Percentiles rank a stretch among this genome's conserved stretches.
These are phyloP conservation scores for Halictus quadricinctus DNA, from an alignment of 2,888 invertebrate genomes.

Conservation along the genomic window DNA sequence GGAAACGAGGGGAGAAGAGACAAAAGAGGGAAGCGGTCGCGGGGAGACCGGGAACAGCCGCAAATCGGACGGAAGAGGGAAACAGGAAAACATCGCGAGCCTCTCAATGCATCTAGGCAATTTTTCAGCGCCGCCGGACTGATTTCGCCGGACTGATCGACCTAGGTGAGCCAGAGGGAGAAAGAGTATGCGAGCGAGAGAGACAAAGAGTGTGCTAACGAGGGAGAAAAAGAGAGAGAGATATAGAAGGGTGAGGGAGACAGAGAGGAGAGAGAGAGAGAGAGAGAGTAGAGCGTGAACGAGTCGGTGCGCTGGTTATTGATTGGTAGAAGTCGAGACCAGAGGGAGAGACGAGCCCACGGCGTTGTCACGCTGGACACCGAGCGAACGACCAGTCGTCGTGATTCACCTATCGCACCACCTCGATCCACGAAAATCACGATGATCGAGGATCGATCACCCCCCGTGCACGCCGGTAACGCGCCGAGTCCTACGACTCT, in stretches of 20 bases:
- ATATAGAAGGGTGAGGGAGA: constrained; percentile 16
- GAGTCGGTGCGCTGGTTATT: constrained; percentile 75
- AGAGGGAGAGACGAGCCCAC: constrained; percentile 67
- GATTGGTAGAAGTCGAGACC: constrained; percentile 72
- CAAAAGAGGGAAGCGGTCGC: not conserved
- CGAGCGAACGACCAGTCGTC: constrained; percentile 29
- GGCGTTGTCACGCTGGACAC: constrained; percentile 64
- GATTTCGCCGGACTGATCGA: not conserved
- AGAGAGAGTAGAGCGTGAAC: constrained; percentile 54
- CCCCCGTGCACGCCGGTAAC: not conserved
- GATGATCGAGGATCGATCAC: constrained; percentile 7
- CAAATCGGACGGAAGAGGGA: constrained; percentile 41
- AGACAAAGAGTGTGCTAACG: constrained; percentile 5
- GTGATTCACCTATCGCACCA: not conserved
- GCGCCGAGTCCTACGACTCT: not conserved
- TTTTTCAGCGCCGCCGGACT: constrained; percentile 8
- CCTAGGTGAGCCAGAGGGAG: constrained; percentile 19
- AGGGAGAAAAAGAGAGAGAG: not conserved
- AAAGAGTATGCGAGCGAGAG: not conserved
- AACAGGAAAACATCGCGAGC: constrained; percentile 24
- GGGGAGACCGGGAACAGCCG: not conserved
- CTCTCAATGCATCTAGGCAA: constrained; percentile 22
- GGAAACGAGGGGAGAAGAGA: constrained; percentile 26
- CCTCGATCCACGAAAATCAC: not conserved
- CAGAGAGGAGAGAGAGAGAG: constrained; percentile 23